These are phyloP conservation scores for Apodemia duryi DNA, from an alignment of 2,888 invertebrate genomes.

Conservation along the genomic window DNA sequence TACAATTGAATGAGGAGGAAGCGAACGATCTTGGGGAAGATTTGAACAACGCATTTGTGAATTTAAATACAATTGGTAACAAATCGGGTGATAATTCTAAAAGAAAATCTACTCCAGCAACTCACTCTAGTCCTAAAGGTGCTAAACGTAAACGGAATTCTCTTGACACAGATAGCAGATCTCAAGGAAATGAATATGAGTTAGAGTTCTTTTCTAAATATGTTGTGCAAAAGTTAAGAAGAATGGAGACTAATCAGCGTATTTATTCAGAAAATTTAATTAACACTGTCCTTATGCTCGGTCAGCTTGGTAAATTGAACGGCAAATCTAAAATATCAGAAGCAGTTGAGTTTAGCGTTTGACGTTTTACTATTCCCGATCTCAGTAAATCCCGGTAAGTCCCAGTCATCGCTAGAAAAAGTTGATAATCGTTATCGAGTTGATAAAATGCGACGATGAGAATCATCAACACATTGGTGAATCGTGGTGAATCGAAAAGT, in stretches of 20 bases:
- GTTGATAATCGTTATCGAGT: no score
- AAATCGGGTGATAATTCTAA: conserved; percentile 40
- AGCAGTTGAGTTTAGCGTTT: no score
- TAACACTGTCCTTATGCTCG: conserved; percentile 71
- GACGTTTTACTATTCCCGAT: no score
- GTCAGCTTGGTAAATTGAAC: conserved; percentile 63
- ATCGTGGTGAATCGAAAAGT: no score
- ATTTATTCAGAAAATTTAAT: conserved; percentile 73
- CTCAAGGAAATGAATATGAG: conserved; percentile 58
- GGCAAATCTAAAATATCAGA: conserved; percentile 60
- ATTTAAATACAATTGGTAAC: conserved; percentile 28
- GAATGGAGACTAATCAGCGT: conserved; percentile 72
- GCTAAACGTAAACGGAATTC: conserved; percentile 49
- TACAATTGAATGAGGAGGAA: conserved; percentile 71
- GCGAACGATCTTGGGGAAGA: conserved; percentile 62
- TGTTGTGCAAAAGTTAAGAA: conserved; percentile 67
- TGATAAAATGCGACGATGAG: no score
- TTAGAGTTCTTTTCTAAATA: conserved; percentile 72
- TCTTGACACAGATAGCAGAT: conserved; percentile 41
- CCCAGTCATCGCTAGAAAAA: no score
- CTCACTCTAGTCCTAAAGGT: conserved; percentile 43
- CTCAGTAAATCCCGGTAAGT: no score
- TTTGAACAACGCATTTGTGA: conserved; percentile 54
- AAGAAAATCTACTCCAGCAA: conserved; percentile 42
- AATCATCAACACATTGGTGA: no score